Evolutionary conservation across 1,140 invertebrate genomes (phyloP).

Genomic region (Condylostylus longicornis): DNA sequence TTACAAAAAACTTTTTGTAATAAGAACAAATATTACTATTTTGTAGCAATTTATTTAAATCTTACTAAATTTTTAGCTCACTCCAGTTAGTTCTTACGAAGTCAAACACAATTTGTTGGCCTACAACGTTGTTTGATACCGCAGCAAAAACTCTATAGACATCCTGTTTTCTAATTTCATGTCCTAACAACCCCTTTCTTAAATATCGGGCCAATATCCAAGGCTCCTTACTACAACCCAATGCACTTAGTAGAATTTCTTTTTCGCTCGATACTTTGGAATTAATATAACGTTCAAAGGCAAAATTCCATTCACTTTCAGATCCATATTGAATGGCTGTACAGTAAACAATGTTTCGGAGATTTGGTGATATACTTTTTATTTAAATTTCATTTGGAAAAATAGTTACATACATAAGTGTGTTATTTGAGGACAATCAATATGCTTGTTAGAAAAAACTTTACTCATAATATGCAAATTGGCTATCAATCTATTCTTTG

Average conservation of each 20-base stretch:
- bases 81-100: conserved; percentile 60
- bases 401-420: no score
- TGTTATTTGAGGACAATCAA: no score
- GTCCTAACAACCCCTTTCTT: conserved; percentile 51
- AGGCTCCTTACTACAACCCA: conserved; percentile 61
- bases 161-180: conserved; percentile 68
- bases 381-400: no score
- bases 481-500: no score
- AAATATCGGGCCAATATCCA: conserved; percentile 64
- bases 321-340: conserved; percentile 65
- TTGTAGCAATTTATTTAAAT: conserved; percentile 7
- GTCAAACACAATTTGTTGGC: conserved; percentile 56
- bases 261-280: conserved; percentile 63
- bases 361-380: conserved; percentile 61
- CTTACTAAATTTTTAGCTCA: conserved; percentile 54
- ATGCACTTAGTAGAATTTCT: conserved; percentile 51
- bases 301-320: conserved; percentile 70
- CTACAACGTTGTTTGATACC: conserved; percentile 52
- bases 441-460: no score
- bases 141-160: conserved; percentile 52
- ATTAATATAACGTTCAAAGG: conserved; percentile 56
- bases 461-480: no score
- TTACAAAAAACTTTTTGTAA: background rate
- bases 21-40: background rate
- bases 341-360: conserved; percentile 69